Conservation (phyloP, 1,140 invertebrate species). For the Camponotus vicinus region DNA sequence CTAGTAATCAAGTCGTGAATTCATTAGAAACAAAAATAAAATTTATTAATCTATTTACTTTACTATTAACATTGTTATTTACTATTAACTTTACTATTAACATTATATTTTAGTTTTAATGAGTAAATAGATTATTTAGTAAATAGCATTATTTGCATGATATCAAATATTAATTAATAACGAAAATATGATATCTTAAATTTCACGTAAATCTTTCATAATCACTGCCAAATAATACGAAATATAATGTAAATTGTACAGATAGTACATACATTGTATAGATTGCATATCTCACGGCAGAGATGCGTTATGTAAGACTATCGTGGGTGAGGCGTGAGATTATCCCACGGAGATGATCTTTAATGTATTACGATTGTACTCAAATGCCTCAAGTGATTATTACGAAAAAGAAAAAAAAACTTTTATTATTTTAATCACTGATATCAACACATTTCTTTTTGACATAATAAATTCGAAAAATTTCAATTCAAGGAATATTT, state of each 20-base stretch:
- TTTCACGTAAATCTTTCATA: constrained; percentile 80
- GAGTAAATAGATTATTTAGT: no score
- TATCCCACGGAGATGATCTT: constrained; percentile 74
- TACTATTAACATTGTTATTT: neutral
- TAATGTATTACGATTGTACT: constrained; percentile 45
- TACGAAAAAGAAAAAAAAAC: neutral
- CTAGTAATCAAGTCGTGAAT: neutral
- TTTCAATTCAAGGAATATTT: constrained; percentile 10
- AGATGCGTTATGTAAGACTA: constrained; percentile 78
- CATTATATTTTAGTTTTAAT: neutral
- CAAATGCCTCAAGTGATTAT: constrained; percentile 6
- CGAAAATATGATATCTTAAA: constrained; percentile 28
- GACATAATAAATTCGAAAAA: neutral
- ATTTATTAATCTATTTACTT: neutral
- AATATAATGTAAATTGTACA: no score
- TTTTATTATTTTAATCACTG: neutral
- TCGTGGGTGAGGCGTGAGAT: constrained; percentile 80
- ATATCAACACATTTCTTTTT: neutral
- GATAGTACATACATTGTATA: constrained; percentile 58
- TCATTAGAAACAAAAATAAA: neutral
- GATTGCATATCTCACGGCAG: neutral
- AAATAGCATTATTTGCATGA: neutral
- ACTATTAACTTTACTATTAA: neutral
- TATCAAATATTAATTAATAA: constrained; percentile 69
- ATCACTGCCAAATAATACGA: constrained; percentile 63